Conservation (phyloP, 2,113 vertebrate genomes). For the Vicugna pacos region DNA sequence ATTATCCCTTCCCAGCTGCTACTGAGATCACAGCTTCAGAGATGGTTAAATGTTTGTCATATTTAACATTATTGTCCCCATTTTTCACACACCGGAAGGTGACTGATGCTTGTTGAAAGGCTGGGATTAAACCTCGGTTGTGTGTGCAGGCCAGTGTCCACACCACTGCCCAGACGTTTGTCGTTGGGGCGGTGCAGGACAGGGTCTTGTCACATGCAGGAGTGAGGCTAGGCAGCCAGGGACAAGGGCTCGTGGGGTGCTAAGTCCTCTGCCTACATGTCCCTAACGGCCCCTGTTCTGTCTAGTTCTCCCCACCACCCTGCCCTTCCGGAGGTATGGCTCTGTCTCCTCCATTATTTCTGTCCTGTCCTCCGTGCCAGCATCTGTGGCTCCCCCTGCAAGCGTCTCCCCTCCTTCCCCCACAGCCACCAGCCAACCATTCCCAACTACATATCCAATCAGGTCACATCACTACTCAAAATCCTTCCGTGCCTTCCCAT, state of each 20-base stretch:
- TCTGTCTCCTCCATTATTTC: neutral
- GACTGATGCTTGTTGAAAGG: neutral
- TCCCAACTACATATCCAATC: neutral
- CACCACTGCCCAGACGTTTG: neutral
- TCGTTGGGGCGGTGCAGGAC: rapidly evolving
- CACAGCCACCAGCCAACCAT: neutral
- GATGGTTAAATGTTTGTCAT: slow-evolving; percentile 27
- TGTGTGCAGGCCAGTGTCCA: rapidly evolving
- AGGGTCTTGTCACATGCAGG: neutral
- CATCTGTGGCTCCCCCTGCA: neutral
- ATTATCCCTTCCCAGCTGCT: slow-evolving; percentile 56
- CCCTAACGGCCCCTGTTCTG: no score
- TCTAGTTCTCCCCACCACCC: no score
- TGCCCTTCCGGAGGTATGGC: neutral
- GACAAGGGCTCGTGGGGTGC: rapidly evolving
- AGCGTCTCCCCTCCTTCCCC: no score
- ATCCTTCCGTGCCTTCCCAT: neutral
- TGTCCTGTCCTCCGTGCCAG: rapidly evolving
- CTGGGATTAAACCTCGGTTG: neutral
- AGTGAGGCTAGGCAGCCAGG: no score
- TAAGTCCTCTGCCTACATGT: rapidly evolving
- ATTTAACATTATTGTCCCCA: slow-evolving; percentile 49
- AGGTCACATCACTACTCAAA: neutral
- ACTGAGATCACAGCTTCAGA: slow-evolving; percentile 43
- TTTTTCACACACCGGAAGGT: slow-evolving; percentile 33